Percentiles rank a stretch among this genome's conserved stretches.
These are phyloP conservation scores for Palythoa heliodiscus DNA, from an alignment of 92 coral and sea anemone genomes.

Conservation along the genomic window DNA sequence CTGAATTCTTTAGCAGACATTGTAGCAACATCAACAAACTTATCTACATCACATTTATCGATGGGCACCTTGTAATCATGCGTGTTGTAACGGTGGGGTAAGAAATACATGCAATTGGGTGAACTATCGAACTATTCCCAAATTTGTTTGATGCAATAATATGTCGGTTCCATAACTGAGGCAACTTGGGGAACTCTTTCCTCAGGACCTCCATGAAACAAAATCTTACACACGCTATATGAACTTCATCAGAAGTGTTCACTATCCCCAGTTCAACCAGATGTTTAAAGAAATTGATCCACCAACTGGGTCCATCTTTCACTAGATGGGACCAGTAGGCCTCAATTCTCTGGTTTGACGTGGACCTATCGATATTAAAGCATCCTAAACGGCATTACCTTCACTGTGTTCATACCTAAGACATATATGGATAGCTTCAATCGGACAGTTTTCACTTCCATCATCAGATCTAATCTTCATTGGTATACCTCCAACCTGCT, in stretches of 20 bases:
- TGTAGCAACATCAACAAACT: slow-evolving; percentile 38
- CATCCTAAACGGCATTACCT: slow-evolving; percentile 53
- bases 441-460: slow-evolving; percentile 55
- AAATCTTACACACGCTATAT: slow-evolving; percentile 47
- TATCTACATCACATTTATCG: slow-evolving; percentile 19
- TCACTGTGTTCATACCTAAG: slow-evolving; percentile 54
- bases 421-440: slow-evolving; percentile 52
- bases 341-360: slow-evolving; percentile 51
- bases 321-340: slow-evolving; percentile 47
- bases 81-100: slow-evolving; percentile 54
- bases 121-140: slow-evolving; percentile 54
- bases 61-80: slow-evolving; percentile 45
- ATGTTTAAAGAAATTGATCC: slow-evolving; percentile 62
- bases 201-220: slow-evolving; percentile 52
- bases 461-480: slow-evolving; percentile 58
- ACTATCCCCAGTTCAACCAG: slow-evolving; percentile 38
- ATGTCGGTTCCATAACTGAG: slow-evolving; percentile 59
- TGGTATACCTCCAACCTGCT: slow-evolving; percentile 51
- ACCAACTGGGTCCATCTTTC: slow-evolving; percentile 59
- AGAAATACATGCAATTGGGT: slow-evolving; percentile 59
- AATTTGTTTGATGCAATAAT: slow-evolving; percentile 47
- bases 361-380: slow-evolving; percentile 42
- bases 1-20: slow-evolving; percentile 43
- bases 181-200: slow-evolving; percentile 47
- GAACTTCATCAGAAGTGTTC: slow-evolving; percentile 36